phyloP scores from a whole-genome alignment of 1,140 invertebrate genomes.

The Caenorhabditis elegans region WBcel235 BX284606.5:5718501-5719000 shows the following conservation, averaged over 20 bases:
- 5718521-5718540: constrained; percentile 45
- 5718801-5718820: constrained; percentile 40
- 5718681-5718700: constrained; percentile 45
- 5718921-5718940: background rate
- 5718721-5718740: constrained; percentile 34
- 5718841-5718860: constrained; percentile 6
- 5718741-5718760: background rate
- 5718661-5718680: constrained; percentile 22
- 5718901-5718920: no score
- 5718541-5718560: constrained; percentile 35
- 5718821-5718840: constrained; percentile 17
- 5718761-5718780: background rate
- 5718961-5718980: constrained; percentile 59
- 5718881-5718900: constrained; percentile 42
- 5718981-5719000: constrained; percentile 62
- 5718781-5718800: constrained; percentile 17
- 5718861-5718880: constrained; percentile 31
- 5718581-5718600: background rate
- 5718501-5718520: constrained; percentile 25
- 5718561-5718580: background rate
- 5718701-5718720: constrained; percentile 40
- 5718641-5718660: constrained; percentile 22
- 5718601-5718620: constrained; percentile 3
- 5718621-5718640: constrained; percentile 25
- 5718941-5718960: constrained; percentile 60